Percentiles rank a stretch among this genome's conserved stretches.
Conservation (phyloP, 2,797 vertebrate genomes). For the Monodelphis domestica region DNA sequence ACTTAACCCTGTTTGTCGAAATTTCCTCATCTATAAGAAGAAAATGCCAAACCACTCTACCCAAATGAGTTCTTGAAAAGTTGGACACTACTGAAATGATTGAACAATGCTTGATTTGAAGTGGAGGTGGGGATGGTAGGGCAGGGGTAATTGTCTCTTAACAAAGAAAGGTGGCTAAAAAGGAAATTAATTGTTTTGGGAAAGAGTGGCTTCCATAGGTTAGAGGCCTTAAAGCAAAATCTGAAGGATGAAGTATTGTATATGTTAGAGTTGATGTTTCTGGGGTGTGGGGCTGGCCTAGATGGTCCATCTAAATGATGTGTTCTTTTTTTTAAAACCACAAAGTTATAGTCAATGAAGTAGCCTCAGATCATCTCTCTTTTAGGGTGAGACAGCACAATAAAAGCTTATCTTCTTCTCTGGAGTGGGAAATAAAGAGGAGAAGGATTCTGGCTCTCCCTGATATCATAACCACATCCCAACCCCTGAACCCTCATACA, state of each 20-base stretch:
- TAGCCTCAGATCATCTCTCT: neutral
- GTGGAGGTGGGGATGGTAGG: neutral
- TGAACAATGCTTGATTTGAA: no score
- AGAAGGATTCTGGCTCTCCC: neutral
- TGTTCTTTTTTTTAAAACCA: no score
- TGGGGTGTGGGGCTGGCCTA: neutral
- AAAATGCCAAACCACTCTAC: no score
- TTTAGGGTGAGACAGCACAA: neutral
- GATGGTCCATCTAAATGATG: no score
- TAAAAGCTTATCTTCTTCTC: neutral
- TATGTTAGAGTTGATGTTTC: neutral
- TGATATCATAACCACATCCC: neutral
- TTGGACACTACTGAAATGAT: no score
- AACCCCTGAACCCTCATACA: neutral
- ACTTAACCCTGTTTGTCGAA: no score
- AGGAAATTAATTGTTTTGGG: neutral
- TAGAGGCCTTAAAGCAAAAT: neutral
- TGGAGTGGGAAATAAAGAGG: neutral
- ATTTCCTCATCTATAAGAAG: no score
- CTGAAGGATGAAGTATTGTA: neutral
- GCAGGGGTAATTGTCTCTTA: neutral
- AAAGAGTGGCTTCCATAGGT: neutral
- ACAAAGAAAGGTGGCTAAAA: neutral
- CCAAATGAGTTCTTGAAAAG: no score
- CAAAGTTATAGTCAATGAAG: neutral